Percentiles rank a stretch among this genome's conserved stretches.
phyloP scores from a whole-genome alignment of 2,888 invertebrate species.

The Lacanobia wlatinum region DNA sequence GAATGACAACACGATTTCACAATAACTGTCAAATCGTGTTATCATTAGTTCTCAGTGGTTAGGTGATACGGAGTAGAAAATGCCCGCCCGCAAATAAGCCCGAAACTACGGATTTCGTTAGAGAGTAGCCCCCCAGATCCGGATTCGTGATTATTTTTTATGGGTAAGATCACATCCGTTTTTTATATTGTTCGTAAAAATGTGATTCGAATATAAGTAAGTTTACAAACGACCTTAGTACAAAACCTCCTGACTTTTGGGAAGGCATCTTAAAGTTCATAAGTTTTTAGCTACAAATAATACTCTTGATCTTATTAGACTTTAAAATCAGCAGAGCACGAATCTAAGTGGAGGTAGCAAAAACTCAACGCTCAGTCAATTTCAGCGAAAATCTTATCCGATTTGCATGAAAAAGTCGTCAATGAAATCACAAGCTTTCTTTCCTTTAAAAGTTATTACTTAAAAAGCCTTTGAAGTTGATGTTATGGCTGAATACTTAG shows the following conservation, averaged over 20 bases:
- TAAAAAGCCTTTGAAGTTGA: constrained; percentile 39
- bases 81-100: no score
- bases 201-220: no score
- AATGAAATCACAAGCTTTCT: constrained; percentile 44
- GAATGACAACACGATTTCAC: no score
- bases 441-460: constrained; percentile 35
- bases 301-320: constrained; percentile 2
- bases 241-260: neutral
- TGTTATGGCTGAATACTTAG: constrained; percentile 30
- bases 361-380: constrained; percentile 30
- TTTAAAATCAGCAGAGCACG: neutral
- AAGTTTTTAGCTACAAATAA: constrained; percentile 4
- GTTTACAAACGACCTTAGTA: no score
- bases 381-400: constrained; percentile 15
- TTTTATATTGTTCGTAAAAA: no score
- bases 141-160: neutral
- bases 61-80: no score
- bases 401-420: constrained; percentile 56
- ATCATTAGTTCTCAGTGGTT: no score
- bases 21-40: no score
- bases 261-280: neutral
- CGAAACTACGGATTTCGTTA: no score
- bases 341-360: constrained; percentile 9
- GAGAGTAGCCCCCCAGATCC: no score
- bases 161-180: neutral